Evolutionary conservation across 2,113 vertebrate species (phyloP).

Genomic region (Anguilla japonica): DNA sequence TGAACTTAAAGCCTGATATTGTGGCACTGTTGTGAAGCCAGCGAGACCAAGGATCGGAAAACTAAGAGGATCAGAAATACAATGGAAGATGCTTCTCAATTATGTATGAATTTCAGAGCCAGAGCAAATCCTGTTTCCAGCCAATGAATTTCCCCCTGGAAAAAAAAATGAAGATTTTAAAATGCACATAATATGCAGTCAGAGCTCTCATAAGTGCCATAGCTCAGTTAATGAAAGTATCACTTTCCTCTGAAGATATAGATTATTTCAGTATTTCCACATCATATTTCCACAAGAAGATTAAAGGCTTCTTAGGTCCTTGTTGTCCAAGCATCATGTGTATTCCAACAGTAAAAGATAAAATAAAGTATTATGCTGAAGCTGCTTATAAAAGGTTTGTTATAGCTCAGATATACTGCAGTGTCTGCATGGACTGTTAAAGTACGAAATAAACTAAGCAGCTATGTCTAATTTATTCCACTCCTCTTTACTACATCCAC

Average conservation of each 20-base stretch:
- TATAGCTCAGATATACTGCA: background rate
- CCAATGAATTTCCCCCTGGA: background rate
- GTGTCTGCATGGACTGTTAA: background rate
- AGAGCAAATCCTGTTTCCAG: background rate
- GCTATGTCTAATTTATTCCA: background rate
- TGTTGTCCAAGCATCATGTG: background rate
- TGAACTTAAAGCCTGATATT: background rate
- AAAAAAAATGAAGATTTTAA: background rate
- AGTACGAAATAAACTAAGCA: background rate
- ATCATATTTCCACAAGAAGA: background rate
- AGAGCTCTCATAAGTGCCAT: background rate
- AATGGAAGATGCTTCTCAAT: background rate
- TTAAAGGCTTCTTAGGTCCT: background rate
- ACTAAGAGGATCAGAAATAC: background rate
- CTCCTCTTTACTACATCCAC: background rate
- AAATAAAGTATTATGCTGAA: too few species aligned
- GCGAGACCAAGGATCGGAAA: background rate
- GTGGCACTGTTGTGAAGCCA: background rate
- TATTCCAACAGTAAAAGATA: background rate
- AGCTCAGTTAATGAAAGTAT: background rate
- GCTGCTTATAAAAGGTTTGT: background rate
- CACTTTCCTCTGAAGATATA: background rate
- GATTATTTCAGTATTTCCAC: background rate
- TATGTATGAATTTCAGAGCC: conserved; percentile 5
- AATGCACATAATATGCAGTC: background rate